Percentiles rank a stretch among this genome's conserved stretches.
Conservation (phyloP, 2,113 vertebrate genomes). For the Lanius ludovicianus region DNA sequence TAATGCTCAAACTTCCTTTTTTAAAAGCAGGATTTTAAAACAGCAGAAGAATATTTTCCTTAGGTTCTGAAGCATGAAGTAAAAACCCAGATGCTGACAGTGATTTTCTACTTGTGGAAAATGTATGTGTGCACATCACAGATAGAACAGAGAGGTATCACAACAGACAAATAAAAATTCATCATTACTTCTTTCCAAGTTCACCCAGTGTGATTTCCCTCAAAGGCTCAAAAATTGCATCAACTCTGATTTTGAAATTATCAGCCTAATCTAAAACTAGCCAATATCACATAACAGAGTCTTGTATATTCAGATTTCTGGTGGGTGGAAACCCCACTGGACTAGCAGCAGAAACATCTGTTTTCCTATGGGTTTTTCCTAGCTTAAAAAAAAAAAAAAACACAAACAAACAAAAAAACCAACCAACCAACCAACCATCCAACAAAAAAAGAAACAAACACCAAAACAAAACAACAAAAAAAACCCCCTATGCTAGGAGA, state of each 20-base stretch:
- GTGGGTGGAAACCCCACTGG: rapidly evolving
- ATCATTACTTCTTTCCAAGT: not conserved
- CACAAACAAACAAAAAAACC: not conserved
- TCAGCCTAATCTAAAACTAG: not conserved
- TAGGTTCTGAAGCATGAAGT: not conserved
- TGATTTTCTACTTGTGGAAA: not conserved
- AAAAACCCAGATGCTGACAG: not conserved
- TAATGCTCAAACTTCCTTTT: not conserved
- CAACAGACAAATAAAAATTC: not conserved
- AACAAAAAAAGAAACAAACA: no score
- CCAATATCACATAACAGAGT: not conserved
- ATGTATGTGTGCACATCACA: not conserved
- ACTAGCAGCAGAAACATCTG: not conserved
- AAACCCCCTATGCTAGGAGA: not conserved
- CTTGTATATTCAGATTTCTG: not conserved
- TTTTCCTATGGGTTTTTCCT: not conserved
- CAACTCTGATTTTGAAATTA: not conserved
- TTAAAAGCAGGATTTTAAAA: not conserved
- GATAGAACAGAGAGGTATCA: not conserved
- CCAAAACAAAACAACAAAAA: no score
- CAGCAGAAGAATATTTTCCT: not conserved
- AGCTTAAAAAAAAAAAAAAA: not conserved
- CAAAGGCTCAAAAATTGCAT: not conserved
- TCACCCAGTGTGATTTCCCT: not conserved
- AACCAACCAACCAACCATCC: no score